Conservation (phyloP, 2,888 invertebrate species). For the Dexiosoma caninum region DNA sequence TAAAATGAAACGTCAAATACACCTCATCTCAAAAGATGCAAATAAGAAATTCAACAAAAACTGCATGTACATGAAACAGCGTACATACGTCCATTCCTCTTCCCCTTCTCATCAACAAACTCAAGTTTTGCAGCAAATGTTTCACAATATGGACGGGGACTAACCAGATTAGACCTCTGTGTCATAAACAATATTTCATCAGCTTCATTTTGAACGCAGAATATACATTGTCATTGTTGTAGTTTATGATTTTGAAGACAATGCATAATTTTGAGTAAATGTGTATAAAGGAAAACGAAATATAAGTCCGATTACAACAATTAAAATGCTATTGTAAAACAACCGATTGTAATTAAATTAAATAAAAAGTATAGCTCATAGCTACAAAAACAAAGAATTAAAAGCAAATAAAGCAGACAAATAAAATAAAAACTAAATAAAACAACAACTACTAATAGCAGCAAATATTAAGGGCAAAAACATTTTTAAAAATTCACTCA, state of each 20-base stretch:
- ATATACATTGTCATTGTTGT: too few relatives aligned
- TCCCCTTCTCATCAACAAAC: too few relatives aligned
- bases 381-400: constrained; percentile 3
- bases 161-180: too few relatives aligned
- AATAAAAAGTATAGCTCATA: not conserved
- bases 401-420: constrained; percentile 37
- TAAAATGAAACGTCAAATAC: too few relatives aligned
- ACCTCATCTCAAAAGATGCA: too few relatives aligned
- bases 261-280: not conserved
- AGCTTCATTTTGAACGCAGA: not conserved
- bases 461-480: constrained; percentile 36
- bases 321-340: not conserved
- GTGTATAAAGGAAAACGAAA: not conserved
- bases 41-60: too few relatives aligned
- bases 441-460: not conserved
- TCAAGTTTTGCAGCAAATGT: too few relatives aligned
- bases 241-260: too few relatives aligned
- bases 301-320: not conserved
- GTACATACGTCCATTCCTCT: too few relatives aligned
- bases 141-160: too few relatives aligned
- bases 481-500: constrained; percentile 25
- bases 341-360: constrained; percentile 25
- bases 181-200: too few relatives aligned
- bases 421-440: not conserved
- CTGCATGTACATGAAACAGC: too few relatives aligned